phyloP scores from a whole-genome alignment of 2,888 invertebrate species.

The Cataglyphis livida region DNA sequence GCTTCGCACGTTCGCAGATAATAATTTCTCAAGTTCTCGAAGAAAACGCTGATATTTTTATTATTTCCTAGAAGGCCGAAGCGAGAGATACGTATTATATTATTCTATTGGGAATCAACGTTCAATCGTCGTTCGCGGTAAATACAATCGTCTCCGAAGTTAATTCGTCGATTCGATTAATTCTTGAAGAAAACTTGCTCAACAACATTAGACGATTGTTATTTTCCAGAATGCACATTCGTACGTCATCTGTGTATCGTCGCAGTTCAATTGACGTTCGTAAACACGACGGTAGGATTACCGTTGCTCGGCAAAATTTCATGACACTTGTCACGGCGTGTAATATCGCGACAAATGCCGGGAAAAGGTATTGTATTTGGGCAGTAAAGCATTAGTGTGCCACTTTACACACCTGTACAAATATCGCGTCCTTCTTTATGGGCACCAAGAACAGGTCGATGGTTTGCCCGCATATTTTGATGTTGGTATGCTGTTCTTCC shows the following conservation, averaged over 20 bases:
- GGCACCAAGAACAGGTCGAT: neutral
- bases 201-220: conserved; percentile 47
- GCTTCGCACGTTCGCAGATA: conserved; percentile 8
- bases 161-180: neutral
- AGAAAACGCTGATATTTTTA: conserved; percentile 33
- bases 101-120: conserved; percentile 10
- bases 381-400: conserved; percentile 51
- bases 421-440: conserved; percentile 35
- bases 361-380: conserved; percentile 29
- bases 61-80: conserved; percentile 33
- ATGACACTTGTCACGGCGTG: neutral
- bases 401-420: conserved; percentile 65
- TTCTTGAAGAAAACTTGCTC: conserved; percentile 5
- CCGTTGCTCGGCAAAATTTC: conserved; percentile 24
- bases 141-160: conserved; percentile 16
- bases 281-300: conserved; percentile 46
- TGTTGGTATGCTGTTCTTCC: neutral
- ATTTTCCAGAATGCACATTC: conserved; percentile 23
- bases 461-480: neutral
- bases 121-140: conserved; percentile 9
- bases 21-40: conserved; percentile 22
- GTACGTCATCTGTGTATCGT: conserved; percentile 29
- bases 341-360: neutral
- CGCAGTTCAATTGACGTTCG: conserved; percentile 52
- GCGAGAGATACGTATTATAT: neutral